Base-by-base conservation (phyloP, 2,797 vertebrate genomes). In the Capromys pilorides region DNA sequence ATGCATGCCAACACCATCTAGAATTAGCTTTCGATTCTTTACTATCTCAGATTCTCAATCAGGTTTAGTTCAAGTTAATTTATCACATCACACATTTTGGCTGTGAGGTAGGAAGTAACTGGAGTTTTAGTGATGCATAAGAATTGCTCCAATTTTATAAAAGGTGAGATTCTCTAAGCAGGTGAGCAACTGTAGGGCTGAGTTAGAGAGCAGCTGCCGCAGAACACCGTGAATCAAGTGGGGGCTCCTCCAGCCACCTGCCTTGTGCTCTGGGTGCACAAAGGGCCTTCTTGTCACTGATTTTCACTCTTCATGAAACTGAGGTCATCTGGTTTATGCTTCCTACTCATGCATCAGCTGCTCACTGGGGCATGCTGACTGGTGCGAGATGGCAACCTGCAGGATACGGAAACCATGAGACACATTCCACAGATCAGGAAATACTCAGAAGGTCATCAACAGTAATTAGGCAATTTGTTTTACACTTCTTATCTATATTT, bases 201-300 rank as follows among this genome's bases (percentile, higher is more conserved):
- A 6, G 39, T 14, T 4, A 16, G 54, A 21, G 33, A 36, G 31
- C 5, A 2, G 61, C n/a, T 1, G 3, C 0, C 2, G 18, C 2
- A 0, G 0, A 0, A 9, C 4, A 31, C n/a, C n/a, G n/a, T 4
- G 16, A 61, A 61, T n/a, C 19, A 1, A 3, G 7, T 1, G 0
- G n/a, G 0, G 3, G 1, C 1, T 2, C 64, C 49, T 9, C 24
- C 16, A 8, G 19, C 11, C 24, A 61, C 8, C 71, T 6, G 0
- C 1, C 9, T 13, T 12, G 14, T 49, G 1, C 7, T 11, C 71
- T 24, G 54, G 19, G 6, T 2, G 0, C 24, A 1, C 57, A 0
- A 1, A 69, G 1, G 5, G 41, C 6, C 7, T 59, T 61, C 57
- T 33, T 36, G 0, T 2, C 1, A 2, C 5, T 1, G 24, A 3